Conservation (phyloP, 2,113 vertebrate species). For the Malurus melanocephalus region DNA sequence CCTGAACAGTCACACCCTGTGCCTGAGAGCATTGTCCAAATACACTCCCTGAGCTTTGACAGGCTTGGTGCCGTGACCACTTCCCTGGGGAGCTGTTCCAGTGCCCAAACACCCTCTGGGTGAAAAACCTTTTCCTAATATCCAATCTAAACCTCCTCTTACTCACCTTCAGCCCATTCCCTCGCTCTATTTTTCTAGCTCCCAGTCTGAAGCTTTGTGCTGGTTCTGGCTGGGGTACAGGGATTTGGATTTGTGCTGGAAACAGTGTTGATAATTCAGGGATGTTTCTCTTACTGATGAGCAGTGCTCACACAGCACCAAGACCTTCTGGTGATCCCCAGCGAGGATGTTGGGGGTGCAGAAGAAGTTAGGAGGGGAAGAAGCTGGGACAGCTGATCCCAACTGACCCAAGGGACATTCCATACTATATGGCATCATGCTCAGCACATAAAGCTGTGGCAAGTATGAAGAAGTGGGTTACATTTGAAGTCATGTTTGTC, state of each 20-base stretch:
- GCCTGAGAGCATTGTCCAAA: neutral
- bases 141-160: neutral
- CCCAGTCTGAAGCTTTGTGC: neutral
- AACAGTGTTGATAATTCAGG: neutral
- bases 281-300: neutral
- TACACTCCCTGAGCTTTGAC: neutral
- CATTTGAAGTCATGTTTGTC: neutral
- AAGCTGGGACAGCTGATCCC: neutral
- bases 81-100: neutral
- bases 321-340: neutral
- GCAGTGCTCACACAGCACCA: too few species aligned
- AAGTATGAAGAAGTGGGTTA: neutral
- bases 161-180: neutral
- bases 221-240: neutral
- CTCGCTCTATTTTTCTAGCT: neutral
- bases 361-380: neutral
- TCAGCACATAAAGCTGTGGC: neutral
- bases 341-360: rapidly evolving
- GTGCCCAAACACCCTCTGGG: rapidly evolving
- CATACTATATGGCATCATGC: too few species aligned
- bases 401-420: neutral
- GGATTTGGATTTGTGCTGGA: neutral
- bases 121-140: neutral
- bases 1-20: neutral
- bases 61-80: neutral